These are phyloP conservation scores for Bhutanitis thaidina DNA, from an alignment of 2,888 invertebrate genomes.

Conservation along the genomic window DNA sequence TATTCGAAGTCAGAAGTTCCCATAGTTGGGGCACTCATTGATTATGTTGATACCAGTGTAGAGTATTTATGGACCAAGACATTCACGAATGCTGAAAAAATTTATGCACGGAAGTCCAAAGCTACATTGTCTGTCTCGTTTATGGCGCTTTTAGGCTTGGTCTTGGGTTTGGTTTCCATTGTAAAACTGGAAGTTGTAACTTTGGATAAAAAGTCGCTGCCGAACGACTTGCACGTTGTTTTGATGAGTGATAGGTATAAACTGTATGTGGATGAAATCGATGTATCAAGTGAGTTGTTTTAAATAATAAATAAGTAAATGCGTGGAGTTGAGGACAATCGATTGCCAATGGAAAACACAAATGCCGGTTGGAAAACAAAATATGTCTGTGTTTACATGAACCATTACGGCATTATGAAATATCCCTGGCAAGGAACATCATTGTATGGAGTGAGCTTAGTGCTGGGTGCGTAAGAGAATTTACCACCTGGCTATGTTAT, in stretches of 20 bases:
- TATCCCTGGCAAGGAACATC: no score
- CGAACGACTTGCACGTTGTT: slow-evolving; percentile 60
- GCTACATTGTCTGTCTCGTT: slow-evolving; percentile 51
- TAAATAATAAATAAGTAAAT: no score
- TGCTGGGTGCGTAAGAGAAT: no score
- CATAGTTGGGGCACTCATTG: slow-evolving; percentile 55
- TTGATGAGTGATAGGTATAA: slow-evolving; percentile 62
- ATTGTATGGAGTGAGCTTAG: no score
- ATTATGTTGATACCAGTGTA: slow-evolving; percentile 55
- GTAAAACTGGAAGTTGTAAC: slow-evolving; percentile 69
- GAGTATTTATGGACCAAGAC: slow-evolving; percentile 47
- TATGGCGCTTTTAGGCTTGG: slow-evolving; percentile 47
- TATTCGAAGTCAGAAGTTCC: slow-evolving; percentile 56
- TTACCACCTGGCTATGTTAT: no score
- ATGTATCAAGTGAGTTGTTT: slow-evolving; percentile 54
- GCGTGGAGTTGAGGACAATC: no score
- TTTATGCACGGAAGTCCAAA: slow-evolving; percentile 41
- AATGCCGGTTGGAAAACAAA: no score
- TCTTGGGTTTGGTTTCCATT: slow-evolving; percentile 54
- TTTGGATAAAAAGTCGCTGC: slow-evolving; percentile 46
- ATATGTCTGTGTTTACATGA: no score
- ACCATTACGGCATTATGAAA: no score
- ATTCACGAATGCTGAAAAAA: slow-evolving; percentile 46
- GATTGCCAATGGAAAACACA: no score
- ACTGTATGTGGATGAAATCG: slow-evolving; percentile 65